Evolutionary conservation across 2,113 vertebrate genomes (phyloP).

Genomic region (Felis catus): F.catus_Fca126_mat1.0 CM031413.1:125644001-125644500

Average conservation of each 20-base stretch:
- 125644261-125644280: neutral
- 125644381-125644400: neutral
- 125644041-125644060: neutral
- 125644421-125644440: neutral
- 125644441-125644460: neutral
- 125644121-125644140: neutral
- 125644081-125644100: accelerated
- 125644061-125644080: neutral
- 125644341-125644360: neutral
- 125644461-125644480: neutral
- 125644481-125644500: neutral
- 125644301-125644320: neutral
- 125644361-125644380: neutral
- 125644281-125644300: neutral
- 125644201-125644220: neutral
- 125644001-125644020: neutral
- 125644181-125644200: neutral
- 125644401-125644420: neutral
- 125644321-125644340: neutral
- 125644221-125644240: neutral
- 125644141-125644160: neutral
- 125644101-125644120: neutral
- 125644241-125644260: neutral
- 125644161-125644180: neutral
- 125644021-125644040: neutral